Conservation (phyloP, 2,888 invertebrate genomes). For the Deilephila porcellus region DNA sequence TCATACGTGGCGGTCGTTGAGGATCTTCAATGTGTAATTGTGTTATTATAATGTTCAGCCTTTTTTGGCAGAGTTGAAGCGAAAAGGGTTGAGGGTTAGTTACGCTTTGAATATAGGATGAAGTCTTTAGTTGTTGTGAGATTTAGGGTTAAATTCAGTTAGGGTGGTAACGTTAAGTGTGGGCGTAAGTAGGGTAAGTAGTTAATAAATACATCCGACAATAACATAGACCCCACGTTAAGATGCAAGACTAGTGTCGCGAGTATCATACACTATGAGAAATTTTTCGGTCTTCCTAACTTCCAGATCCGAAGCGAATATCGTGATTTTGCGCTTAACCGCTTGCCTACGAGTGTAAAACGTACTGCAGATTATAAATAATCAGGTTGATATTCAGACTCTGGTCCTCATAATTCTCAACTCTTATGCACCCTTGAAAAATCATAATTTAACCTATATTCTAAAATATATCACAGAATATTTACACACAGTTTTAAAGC, state of each 20-base stretch:
- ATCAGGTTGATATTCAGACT: too few relatives aligned
- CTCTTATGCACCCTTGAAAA: too few relatives aligned
- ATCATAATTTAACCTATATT: too few relatives aligned
- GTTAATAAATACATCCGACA: neutral
- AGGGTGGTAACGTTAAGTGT: too few relatives aligned
- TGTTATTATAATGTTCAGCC: constrained; percentile 1
- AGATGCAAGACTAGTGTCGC: neutral
- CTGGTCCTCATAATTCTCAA: too few relatives aligned
- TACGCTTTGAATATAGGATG: neutral
- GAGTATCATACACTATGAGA: neutral
- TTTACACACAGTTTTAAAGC: too few relatives aligned
- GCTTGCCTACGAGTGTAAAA: too few relatives aligned
- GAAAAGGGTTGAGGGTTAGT: neutral
- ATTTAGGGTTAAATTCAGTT: too few relatives aligned
- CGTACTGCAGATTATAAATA: too few relatives aligned
- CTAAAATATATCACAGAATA: too few relatives aligned
- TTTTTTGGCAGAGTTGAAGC: constrained; percentile 3
- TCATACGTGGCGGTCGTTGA: constrained; percentile 20
- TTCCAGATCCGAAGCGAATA: neutral
- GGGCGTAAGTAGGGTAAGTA: neutral
- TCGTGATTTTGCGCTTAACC: neutral
- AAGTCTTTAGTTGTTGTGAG: neutral
- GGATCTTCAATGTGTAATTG: constrained; percentile 20
- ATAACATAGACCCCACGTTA: neutral
- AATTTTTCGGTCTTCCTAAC: neutral